Evolutionary conservation across 2,888 invertebrate species (phyloP).

Genomic region (Boloria euphrosyne): DNA sequence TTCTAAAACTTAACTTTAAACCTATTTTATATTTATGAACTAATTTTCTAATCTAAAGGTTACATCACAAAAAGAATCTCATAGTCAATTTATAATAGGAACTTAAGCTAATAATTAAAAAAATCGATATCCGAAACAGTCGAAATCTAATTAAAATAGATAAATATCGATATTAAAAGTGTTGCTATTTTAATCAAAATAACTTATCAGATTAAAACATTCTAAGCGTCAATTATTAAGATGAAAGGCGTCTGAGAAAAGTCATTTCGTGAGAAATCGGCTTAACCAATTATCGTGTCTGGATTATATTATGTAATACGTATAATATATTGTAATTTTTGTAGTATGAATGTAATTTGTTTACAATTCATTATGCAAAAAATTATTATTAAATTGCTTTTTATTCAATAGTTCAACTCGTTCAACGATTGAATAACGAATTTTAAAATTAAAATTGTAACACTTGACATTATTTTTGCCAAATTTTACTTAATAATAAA

Average conservation of each 20-base stretch:
- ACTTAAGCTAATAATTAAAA: neutral
- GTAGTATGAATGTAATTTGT: no score
- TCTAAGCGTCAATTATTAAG: slow-evolving; percentile 14
- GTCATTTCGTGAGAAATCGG: slow-evolving; percentile 24
- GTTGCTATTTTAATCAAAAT: slow-evolving; percentile 11
- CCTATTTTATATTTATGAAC: no score
- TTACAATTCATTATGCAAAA: no score
- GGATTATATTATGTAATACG: slow-evolving; percentile 2
- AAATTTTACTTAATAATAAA: no score
- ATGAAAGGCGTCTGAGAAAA: slow-evolving; percentile 8
- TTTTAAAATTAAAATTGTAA: no score
- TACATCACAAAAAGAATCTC: no score
- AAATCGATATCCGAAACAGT: neutral
- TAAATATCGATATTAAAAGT: slow-evolving; percentile 5
- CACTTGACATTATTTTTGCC: no score
- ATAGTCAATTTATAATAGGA: neutral
- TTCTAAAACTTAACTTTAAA: no score
- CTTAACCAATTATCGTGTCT: slow-evolving; percentile 11
- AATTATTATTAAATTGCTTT: no score
- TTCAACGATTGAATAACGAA: no score
- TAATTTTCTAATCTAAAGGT: no score
- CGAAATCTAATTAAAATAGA: slow-evolving; percentile 2
- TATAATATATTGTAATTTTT: neutral
- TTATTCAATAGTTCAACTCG: no score
- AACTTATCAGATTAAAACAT: slow-evolving; percentile 5